A percentile compares a stretch with the other conserved stretches of the same genome.
These are phyloP conservation scores for Empis stercorea DNA, from an alignment of 2,888 invertebrate genomes.

Conservation along the genomic window DNA sequence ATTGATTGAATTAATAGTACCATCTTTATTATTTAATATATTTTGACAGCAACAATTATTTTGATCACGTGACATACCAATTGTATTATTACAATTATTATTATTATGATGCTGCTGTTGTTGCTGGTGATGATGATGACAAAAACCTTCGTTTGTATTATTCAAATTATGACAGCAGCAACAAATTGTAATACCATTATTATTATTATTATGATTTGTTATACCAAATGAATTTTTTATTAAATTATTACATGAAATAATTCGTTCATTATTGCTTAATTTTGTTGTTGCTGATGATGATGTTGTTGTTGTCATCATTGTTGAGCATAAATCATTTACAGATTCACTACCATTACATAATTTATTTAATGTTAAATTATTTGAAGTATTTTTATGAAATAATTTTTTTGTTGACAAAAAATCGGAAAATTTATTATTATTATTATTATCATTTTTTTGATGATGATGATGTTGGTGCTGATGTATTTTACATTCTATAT, in stretches of 20 bases:
- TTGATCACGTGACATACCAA: too few relatives aligned
- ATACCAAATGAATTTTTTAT: too few relatives aligned
- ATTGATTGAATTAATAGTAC: neutral
- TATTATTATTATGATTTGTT: too few relatives aligned
- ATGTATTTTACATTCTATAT: neutral
- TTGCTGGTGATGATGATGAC: constrained; percentile 14
- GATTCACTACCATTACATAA: too few relatives aligned
- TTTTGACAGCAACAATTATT: too few relatives aligned
- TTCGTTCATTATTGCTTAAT: constrained; percentile 4
- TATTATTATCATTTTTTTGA: neutral
- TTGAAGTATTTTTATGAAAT: too few relatives aligned
- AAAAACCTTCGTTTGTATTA: neutral
- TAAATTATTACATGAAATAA: neutral
- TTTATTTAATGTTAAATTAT: too few relatives aligned
- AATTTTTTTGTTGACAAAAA: constrained; percentile 1
- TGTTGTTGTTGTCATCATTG: constrained; percentile 1
- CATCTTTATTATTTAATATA: neutral
- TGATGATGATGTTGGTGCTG: neutral
- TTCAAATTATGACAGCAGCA: too few relatives aligned
- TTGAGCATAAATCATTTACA: constrained; percentile 9
- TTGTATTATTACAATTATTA: constrained; percentile 9
- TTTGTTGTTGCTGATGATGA: too few relatives aligned
- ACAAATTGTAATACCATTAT: too few relatives aligned
- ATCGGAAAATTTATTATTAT: neutral
- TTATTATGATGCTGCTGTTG: constrained; percentile 12